A percentile compares a stretch with the other conserved stretches of the same genome.
phyloP scores from a whole-genome alignment of 2,888 invertebrate genomes.

The Rhagonycha lutea region DNA sequence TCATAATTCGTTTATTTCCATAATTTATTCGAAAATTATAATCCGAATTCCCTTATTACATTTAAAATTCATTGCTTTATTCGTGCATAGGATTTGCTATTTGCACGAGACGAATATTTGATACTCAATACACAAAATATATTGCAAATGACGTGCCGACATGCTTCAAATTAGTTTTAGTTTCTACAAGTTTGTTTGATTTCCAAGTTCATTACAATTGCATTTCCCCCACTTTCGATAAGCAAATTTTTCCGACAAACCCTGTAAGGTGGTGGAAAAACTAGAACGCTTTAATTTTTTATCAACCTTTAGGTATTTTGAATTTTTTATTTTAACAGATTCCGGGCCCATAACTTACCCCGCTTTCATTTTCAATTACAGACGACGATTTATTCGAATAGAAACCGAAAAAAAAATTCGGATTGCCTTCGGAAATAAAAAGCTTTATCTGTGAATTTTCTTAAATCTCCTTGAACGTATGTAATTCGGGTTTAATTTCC shows the following conservation, averaged over 20 bases:
- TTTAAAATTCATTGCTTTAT: conserved; percentile 30
- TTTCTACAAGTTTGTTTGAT: conserved; percentile 9
- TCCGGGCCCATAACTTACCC: background rate
- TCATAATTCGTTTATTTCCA: conserved; percentile 12
- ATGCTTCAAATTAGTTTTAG: conserved; percentile 11
- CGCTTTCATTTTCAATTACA: background rate
- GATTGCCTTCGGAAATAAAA: background rate
- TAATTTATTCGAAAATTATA: conserved; percentile 26
- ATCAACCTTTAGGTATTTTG: background rate
- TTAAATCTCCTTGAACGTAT: background rate
- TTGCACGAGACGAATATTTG: conserved; percentile 24
- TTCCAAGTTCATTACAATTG: conserved; percentile 2
- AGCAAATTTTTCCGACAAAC: background rate
- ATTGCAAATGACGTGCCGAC: conserved; percentile 14
- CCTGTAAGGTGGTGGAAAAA: background rate
- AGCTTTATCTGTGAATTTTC: background rate
- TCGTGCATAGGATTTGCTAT: conserved; percentile 22
- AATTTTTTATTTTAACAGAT: background rate
- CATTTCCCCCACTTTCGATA: background rate
- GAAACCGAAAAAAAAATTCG: background rate
- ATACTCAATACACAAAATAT: conserved; percentile 14
- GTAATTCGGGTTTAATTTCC: background rate
- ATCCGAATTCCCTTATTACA: conserved; percentile 27
- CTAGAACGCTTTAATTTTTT: background rate
- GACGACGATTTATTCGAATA: background rate